Conservation (phyloP, 2,888 invertebrate genomes). For the Horisme vitalbata region DNA sequence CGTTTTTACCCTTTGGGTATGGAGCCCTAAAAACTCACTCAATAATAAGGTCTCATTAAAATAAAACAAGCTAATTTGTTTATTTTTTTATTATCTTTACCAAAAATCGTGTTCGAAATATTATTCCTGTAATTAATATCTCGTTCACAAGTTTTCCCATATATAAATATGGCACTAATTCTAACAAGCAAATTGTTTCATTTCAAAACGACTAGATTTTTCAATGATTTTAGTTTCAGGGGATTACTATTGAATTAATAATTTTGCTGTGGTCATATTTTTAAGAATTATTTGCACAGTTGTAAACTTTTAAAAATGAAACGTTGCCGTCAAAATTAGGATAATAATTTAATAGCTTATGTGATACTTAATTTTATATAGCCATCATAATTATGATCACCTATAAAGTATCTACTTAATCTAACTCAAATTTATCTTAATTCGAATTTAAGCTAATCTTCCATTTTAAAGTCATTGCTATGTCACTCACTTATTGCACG, state of each 20-base stretch:
- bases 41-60: too few relatives aligned
- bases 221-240: slow-evolving; percentile 6
- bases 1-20: too few relatives aligned
- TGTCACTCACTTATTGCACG: slow-evolving; percentile 33
- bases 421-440: too few relatives aligned
- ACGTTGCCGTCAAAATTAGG: slow-evolving; percentile 9
- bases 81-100: slow-evolving; percentile 4
- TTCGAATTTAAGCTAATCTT: too few relatives aligned
- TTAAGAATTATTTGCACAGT: neutral
- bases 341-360: too few relatives aligned
- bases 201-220: slow-evolving; percentile 33
- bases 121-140: slow-evolving; percentile 53
- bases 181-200: slow-evolving; percentile 29
- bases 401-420: too few relatives aligned
- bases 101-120: slow-evolving; percentile 75
- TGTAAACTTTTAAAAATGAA: slow-evolving; percentile 4
- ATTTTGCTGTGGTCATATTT: neutral
- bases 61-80: slow-evolving; percentile 1
- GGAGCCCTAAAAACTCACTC: too few relatives aligned
- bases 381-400: too few relatives aligned
- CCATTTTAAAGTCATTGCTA: neutral
- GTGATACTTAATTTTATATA: too few relatives aligned
- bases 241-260: neutral
- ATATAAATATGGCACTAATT: slow-evolving; percentile 58
- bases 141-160: slow-evolving; percentile 67